Evolutionary conservation across 1,140 invertebrate species (phyloP), one percentile per base, ranked within the genome.

Genomic region (Paraescarpia echinospica): DNA sequence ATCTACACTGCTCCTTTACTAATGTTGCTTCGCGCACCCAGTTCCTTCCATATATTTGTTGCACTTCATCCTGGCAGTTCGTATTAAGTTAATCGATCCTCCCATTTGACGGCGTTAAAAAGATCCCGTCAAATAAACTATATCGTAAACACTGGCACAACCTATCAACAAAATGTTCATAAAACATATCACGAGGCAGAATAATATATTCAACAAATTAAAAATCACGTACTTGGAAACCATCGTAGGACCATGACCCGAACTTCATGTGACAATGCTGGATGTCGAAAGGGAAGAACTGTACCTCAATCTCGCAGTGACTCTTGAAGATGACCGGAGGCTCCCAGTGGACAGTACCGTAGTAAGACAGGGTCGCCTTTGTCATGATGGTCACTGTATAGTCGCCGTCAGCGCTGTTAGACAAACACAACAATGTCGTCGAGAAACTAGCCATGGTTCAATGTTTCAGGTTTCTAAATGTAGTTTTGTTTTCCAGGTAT

Each of bases 241-340:
- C 97, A 94, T 97, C 96, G 94, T 97, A 97, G 5, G 98, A 99
- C 98, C 98, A 99, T 0, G 98, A 99, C 18, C 98, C 98, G 94
- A 96, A 96, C 93, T 96, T 96, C 98, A 99, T 98, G 93, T 98
- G 97, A 95, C 98, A 99, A 91, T 97, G 98, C 96, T 99, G 98
- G 94, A 98, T 98, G 95, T 99, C 98, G 95, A 99, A 99, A 1
- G 98, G 98, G 95, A 99, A 96, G 94, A 91, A 96, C 95, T 93
- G 95, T 94, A 99, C 99, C 96, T 99, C 99, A 94, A 99, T 99
- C 34, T 98, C 99, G 96, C 99, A 99, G 89, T 99, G 99, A 96
- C 98, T 99, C 1, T 99, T 99, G 96, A 99, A 99, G 96, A 99
- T 99, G 0, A 99, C 99, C 0, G 99, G 99, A 0, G 99, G 99